Conservation (phyloP, 2,797 vertebrate species). For the Odontamblyopus rebecca region DNA sequence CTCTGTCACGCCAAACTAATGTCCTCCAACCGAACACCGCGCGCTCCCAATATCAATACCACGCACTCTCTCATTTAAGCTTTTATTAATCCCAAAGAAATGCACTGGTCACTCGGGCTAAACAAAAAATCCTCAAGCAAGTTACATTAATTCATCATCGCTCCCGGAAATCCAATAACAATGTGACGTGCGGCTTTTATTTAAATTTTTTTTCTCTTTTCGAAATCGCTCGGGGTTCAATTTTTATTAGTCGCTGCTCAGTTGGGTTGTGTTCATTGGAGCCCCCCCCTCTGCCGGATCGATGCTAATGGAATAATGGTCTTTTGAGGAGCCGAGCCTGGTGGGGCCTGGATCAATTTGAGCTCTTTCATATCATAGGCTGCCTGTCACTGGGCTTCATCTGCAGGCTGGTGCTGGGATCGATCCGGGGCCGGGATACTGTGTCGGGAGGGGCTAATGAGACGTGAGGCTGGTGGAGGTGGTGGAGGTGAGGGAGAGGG, state of each 20-base stretch:
- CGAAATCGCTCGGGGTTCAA: constrained; percentile 85
- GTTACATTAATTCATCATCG: constrained; percentile 74
- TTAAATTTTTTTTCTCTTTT: constrained; percentile 88
- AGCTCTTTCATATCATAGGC: constrained; percentile 82
- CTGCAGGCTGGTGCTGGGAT: constrained; percentile 79
- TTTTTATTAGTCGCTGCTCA: constrained; percentile 90
- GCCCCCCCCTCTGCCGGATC: constrained; percentile 71
- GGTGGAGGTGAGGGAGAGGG: neutral
- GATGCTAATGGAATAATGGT: constrained; percentile 94
- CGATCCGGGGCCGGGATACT: constrained; percentile 82
- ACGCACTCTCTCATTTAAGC: constrained; percentile 58
- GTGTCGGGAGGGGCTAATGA: constrained; percentile 65
- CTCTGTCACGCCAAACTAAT: constrained; percentile 73
- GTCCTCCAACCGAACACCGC: constrained; percentile 66
- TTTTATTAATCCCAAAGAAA: constrained; percentile 71
- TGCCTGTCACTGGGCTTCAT: constrained; percentile 79
- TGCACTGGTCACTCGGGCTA: constrained; percentile 58
- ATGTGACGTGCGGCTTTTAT: constrained; percentile 67
- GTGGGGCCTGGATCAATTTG: constrained; percentile 91
- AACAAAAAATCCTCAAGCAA: constrained; percentile 47
- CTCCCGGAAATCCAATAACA: constrained; percentile 68
- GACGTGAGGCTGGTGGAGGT: constrained; percentile 33
- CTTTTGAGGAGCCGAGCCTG: constrained; percentile 89
- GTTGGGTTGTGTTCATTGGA: constrained; percentile 60
- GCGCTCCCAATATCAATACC: constrained; percentile 62